Conservation (phyloP, 2,888 invertebrate genomes). For the Cotesia congregata region DNA sequence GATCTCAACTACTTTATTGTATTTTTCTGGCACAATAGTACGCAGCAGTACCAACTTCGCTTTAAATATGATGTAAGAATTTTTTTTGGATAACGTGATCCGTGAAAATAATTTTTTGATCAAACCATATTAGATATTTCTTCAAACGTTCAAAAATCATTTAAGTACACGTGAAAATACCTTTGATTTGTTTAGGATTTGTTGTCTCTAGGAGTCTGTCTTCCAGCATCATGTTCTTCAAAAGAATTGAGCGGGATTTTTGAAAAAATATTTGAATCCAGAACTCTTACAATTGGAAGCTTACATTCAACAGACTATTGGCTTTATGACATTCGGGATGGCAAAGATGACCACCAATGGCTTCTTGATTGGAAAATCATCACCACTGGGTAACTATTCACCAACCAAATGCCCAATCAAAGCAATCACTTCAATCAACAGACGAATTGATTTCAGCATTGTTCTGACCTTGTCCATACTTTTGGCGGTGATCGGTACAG, state of each 20-base stretch:
- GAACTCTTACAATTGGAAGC: not conserved
- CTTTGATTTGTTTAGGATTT: not conserved
- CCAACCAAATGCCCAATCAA: not conserved
- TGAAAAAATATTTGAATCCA: not conserved
- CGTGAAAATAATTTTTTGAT: not conserved
- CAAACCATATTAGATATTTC: slow-evolving; percentile 63
- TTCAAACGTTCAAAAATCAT: not conserved
- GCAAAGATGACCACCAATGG: slow-evolving; percentile 61
- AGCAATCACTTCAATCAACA: not conserved
- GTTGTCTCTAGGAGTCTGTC: not conserved
- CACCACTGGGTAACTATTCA: slow-evolving; percentile 62
- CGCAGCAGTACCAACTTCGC: slow-evolving; percentile 67
- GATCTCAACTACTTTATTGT: slow-evolving; percentile 66
- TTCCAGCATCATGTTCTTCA: not conserved
- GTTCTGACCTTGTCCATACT: slow-evolving; percentile 44
- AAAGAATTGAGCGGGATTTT: not conserved
- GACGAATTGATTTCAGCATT: slow-evolving; percentile 51
- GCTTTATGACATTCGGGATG: slow-evolving; percentile 58
- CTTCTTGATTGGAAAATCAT: slow-evolving; percentile 62
- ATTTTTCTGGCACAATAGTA: slow-evolving; percentile 69
- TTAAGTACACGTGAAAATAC: not conserved
- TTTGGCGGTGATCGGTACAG: not conserved
- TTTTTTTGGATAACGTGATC: not conserved
- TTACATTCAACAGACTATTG: not conserved
- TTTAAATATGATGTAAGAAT: slow-evolving; percentile 68